These are phyloP conservation scores for Hyperopisus bebe DNA, from an alignment of 2,113 vertebrate species.

Conservation along the genomic window DNA sequence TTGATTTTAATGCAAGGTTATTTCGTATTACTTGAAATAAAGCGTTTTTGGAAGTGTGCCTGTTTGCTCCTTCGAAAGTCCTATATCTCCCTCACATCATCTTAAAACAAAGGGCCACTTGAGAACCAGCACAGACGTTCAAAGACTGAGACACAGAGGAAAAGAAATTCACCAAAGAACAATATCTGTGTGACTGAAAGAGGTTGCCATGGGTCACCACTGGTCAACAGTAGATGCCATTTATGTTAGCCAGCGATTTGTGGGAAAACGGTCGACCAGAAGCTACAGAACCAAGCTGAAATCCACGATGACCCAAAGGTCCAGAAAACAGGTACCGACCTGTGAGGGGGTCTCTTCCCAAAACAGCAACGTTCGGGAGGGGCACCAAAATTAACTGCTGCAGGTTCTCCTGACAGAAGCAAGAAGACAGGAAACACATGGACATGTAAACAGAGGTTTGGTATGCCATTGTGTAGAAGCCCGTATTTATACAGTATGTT, in stretches of 20 bases:
- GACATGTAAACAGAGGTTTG: neutral
- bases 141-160: neutral
- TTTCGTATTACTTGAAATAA: no score
- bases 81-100: no score
- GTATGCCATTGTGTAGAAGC: neutral
- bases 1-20: no score
- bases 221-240: neutral
- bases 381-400: conserved; percentile 75
- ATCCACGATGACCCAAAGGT: neutral
- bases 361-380: conserved; percentile 71
- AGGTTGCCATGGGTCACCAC: neutral
- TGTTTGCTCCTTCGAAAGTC: no score
- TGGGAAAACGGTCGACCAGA: neutral
- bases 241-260: neutral
- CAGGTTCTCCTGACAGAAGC: conserved; percentile 66
- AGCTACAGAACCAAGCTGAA: neutral
- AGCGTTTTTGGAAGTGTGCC: no score
- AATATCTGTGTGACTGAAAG: neutral
- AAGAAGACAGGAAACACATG: neutral
- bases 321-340: conserved; percentile 53
- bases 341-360: conserved; percentile 77
- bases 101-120: neutral
- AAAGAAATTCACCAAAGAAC: neutral
- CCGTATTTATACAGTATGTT: neutral
- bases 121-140: neutral